phyloP scores from a whole-genome alignment of 2,113 vertebrate genomes.

The Chroicocephalus ridibundus region DNA sequence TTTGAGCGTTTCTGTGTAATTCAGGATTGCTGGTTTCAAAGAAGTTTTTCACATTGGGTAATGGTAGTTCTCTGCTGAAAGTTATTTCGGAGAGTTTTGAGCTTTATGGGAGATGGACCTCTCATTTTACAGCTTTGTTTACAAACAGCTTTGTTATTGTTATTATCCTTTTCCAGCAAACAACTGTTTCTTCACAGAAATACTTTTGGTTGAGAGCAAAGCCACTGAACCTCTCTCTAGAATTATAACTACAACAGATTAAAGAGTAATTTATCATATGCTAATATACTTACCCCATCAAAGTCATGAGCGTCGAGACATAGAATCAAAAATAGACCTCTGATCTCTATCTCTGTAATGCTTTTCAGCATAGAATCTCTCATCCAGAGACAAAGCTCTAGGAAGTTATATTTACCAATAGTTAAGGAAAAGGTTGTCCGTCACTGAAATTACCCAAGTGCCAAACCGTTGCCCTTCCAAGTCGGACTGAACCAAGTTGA shows the following conservation, averaged over 20 bases:
- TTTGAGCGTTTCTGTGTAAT: neutral
- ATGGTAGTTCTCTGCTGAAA: constrained; percentile 1
- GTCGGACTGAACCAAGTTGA: neutral
- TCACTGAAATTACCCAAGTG: neutral
- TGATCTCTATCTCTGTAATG: constrained; percentile 37
- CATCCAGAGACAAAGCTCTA: neutral
- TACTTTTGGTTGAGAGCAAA: constrained; percentile 19
- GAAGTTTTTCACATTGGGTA: neutral
- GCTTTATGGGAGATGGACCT: neutral
- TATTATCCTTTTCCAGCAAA: constrained; percentile 10
- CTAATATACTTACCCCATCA: constrained; percentile 36
- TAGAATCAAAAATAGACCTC: constrained; percentile 36
- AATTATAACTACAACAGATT: constrained; percentile 18
- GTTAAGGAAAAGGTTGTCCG: neutral
- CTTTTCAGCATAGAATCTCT: neutral
- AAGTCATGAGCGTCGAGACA: constrained; percentile 2
- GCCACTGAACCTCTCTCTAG: constrained; percentile 1
- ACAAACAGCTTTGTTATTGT: constrained; percentile 42
- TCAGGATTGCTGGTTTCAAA: neutral
- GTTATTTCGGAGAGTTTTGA: neutral
- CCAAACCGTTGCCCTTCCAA: neutral
- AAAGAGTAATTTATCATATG: constrained; percentile 49
- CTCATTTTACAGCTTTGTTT: constrained; percentile 29
- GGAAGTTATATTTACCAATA: constrained; percentile 24
- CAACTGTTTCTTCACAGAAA: constrained; percentile 26